Conservation (phyloP, 1,140 invertebrate species). For the Periplaneta americana region DNA sequence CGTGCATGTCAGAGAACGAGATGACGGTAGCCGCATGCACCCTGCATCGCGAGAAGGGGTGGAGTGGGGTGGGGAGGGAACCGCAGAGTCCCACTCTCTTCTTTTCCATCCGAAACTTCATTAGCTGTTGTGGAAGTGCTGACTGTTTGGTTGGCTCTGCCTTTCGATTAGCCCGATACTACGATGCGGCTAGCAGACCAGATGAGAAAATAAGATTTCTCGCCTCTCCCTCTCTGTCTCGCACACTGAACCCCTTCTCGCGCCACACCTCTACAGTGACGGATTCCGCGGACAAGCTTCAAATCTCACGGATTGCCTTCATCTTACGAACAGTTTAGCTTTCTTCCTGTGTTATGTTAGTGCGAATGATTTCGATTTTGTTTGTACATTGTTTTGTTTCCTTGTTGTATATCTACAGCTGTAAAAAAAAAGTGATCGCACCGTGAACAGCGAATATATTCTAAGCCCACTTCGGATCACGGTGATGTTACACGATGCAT, state of each 20-base stretch:
- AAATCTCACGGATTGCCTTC: too few species aligned
- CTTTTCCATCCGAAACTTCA: slow-evolving; percentile 4
- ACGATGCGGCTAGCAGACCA: not conserved
- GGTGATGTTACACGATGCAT: too few species aligned
- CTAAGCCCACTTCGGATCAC: too few species aligned
- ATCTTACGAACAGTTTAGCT: too few species aligned
- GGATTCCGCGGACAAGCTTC: too few species aligned
- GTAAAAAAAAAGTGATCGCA: too few species aligned
- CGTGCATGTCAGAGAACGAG: not conserved
- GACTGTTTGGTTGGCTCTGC: not conserved
- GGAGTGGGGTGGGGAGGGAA: not conserved
- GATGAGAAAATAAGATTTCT: slow-evolving; percentile 17
- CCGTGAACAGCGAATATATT: too few species aligned
- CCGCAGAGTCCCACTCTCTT: not conserved
- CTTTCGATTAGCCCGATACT: slow-evolving; percentile 10
- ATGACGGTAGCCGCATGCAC: not conserved
- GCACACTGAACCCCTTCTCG: slow-evolving; percentile 4
- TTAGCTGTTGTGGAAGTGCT: slow-evolving; percentile 10
- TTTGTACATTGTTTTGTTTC: too few species aligned
- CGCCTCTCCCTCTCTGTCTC: not conserved
- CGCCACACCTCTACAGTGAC: not conserved
- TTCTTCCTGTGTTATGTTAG: too few species aligned
- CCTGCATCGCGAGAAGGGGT: too few species aligned
- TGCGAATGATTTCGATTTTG: too few species aligned
- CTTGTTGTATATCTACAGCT: too few species aligned